Evolutionary conservation across 2,797 vertebrate genomes (phyloP).

Genomic region (Acomys russatus): DNA sequence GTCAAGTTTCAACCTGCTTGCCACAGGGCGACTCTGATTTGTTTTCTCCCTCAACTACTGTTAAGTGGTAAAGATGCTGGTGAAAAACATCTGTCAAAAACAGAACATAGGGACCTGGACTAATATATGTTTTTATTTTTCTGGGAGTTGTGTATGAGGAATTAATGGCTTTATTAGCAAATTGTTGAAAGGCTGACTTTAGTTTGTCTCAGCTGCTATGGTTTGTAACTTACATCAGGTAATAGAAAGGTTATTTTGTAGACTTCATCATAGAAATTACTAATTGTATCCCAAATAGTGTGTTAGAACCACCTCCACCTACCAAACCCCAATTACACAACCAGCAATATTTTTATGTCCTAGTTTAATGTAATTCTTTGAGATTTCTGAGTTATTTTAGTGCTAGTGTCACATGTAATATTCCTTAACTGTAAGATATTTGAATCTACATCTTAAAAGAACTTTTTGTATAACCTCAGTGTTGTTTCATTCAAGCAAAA

Average conservation of each 20-base stretch:
- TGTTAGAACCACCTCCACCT: neutral
- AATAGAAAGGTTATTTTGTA: constrained; percentile 7
- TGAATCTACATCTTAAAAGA: constrained; percentile 32
- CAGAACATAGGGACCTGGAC: neutral
- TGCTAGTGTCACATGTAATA: neutral
- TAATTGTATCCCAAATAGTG: neutral
- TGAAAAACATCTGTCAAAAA: neutral
- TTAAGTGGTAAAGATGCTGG: constrained; percentile 21
- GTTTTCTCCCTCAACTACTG: neutral
- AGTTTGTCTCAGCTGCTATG: neutral
- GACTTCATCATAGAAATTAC: neutral
- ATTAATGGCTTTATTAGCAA: constrained; percentile 8
- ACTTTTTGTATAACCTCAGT: neutral
- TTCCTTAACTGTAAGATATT: constrained; percentile 1
- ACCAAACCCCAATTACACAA: neutral
- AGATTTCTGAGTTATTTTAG: neutral
- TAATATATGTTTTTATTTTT: neutral
- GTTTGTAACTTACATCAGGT: constrained; percentile 6
- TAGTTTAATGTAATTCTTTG: neutral
- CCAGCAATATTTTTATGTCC: neutral
- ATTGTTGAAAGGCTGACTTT: neutral
- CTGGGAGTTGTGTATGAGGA: neutral
- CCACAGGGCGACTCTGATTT: constrained; percentile 8
- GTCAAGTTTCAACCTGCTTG: constrained; percentile 43
- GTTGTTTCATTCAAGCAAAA: neutral